Base-by-base conservation (phyloP, 2,888 invertebrate genomes). In the Rhorus exstirpatorius region DNA sequence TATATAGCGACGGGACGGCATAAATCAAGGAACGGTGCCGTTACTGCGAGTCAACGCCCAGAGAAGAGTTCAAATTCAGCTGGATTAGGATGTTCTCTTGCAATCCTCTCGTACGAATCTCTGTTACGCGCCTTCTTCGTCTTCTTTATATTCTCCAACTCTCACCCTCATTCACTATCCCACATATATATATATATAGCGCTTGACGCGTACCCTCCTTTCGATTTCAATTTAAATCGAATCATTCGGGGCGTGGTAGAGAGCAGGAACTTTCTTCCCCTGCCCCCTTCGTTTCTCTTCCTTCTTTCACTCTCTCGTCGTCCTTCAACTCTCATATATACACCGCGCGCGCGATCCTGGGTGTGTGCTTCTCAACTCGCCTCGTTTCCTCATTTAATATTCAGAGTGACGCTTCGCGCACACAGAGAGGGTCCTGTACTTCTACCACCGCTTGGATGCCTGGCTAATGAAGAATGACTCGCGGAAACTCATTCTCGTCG, bases 211-310 rank as follows among this genome's bases (percentile, higher is more conserved):
- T 35, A 67, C 63, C 67, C 51, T 79, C 81, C 81, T 81, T 85
- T 86, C 84, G 82, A 86, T 87, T 87, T 86, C 84, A 85, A 87
- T 85, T 84, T 84, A 85, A 86, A 84, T 87, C 86, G 84, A 85
- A 87, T 87, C 84, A 86, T 84, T 85, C 77, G 84, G 84, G 84
- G 84, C 83, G 86, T 86, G 83, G 84, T 83, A 41, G 44, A 17
- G 21, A 58, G 17, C 10, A 31, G 38, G 70, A 70, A 58, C 26
- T 53, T 70, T 63, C 70, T 68, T 70, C 44, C 53, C 53, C 70
- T 46, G 19, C 60, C 14, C 14, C 24, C 49, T 53, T 14, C 51
- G 38, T 46, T 77, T 60, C 65, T 49, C 71, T n/a, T 44, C 26
- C 38, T 55, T 38, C 44, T 26, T 24, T 26, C 53, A 41, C 26